Evolutionary conservation across 2,888 invertebrate genomes (phyloP).

Genomic region (Ophion ventricosus): DNA sequence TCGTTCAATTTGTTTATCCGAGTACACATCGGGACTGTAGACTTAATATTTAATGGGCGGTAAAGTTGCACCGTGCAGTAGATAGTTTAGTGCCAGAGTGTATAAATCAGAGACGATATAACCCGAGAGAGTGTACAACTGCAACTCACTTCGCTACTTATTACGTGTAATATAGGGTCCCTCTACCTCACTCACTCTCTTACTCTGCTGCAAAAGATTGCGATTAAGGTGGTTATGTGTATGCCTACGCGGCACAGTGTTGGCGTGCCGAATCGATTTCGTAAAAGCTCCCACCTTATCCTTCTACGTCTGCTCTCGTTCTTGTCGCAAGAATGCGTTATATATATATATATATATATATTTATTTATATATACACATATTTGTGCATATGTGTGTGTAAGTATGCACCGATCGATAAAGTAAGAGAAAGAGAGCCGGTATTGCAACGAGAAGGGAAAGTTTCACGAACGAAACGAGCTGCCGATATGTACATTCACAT

Average conservation of each 20-base stretch:
- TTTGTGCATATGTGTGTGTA: neutral
- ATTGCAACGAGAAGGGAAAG: slow-evolving; percentile 33
- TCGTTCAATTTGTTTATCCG: slow-evolving; percentile 23
- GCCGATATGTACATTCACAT: neutral
- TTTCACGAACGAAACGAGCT: slow-evolving; percentile 46
- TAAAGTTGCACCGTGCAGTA: slow-evolving; percentile 38
- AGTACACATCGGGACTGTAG: slow-evolving; percentile 18
- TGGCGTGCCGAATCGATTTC: slow-evolving; percentile 76
- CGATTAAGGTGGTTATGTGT: slow-evolving; percentile 51
- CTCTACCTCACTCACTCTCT: slow-evolving; percentile 15
- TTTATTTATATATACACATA: neutral
- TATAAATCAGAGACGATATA: slow-evolving; percentile 53
- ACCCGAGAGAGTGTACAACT: slow-evolving; percentile 41
- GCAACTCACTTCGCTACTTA: slow-evolving; percentile 38
- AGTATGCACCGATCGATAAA: slow-evolving; percentile 47
- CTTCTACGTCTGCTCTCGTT: slow-evolving; percentile 48
- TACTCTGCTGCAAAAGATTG: slow-evolving; percentile 39
- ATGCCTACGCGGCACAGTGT: slow-evolving; percentile 63
- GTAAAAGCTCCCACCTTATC: slow-evolving; percentile 64
- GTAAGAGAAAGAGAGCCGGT: slow-evolving; percentile 13
- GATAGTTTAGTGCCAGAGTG: slow-evolving; percentile 33
- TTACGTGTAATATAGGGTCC: slow-evolving; percentile 38
- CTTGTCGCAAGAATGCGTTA: slow-evolving; percentile 35
- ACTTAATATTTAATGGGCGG: slow-evolving; percentile 24
- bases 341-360: neutral